Percentiles rank a stretch among this genome's conserved stretches.
Evolutionary conservation across 2,113 vertebrate genomes (phyloP).

Genomic region (Formicarius rufipectus): DNA sequence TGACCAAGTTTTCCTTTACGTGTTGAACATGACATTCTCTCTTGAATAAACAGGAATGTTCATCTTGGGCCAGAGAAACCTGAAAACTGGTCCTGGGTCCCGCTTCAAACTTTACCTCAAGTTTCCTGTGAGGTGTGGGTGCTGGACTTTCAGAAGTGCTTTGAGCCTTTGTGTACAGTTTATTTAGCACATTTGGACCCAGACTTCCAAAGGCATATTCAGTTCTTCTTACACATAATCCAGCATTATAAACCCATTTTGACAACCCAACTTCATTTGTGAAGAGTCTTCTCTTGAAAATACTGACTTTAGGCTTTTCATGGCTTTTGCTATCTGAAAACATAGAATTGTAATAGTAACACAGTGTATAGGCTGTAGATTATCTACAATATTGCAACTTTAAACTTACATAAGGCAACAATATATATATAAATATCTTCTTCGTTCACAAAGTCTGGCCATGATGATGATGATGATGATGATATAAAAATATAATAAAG

Average conservation of each 20-base stretch:
- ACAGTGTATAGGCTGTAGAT: background rate
- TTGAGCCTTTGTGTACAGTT: background rate
- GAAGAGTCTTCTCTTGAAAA: background rate
- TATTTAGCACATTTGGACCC: background rate
- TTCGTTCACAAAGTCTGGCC: no score
- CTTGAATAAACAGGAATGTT: conserved; percentile 28
- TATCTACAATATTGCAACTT: background rate
- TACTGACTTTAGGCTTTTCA: background rate
- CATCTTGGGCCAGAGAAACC: background rate
- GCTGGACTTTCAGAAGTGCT: background rate
- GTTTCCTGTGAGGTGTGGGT: conserved; percentile 13
- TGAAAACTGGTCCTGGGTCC: background rate
- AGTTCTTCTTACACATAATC: background rate
- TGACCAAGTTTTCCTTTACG: conserved; percentile 23
- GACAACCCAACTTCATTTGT: background rate
- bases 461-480: no score
- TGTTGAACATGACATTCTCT: background rate
- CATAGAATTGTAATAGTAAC: background rate
- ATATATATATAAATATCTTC: background rate
- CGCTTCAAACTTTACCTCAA: conserved; percentile 4
- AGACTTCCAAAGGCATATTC: background rate
- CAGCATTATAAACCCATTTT: background rate
- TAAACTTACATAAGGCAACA: background rate
- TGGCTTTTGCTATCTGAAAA: background rate
- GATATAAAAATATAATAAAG: background rate